Base-by-base conservation (phyloP, 2,888 invertebrate species). In the Eupeodes latifasciatus region DNA sequence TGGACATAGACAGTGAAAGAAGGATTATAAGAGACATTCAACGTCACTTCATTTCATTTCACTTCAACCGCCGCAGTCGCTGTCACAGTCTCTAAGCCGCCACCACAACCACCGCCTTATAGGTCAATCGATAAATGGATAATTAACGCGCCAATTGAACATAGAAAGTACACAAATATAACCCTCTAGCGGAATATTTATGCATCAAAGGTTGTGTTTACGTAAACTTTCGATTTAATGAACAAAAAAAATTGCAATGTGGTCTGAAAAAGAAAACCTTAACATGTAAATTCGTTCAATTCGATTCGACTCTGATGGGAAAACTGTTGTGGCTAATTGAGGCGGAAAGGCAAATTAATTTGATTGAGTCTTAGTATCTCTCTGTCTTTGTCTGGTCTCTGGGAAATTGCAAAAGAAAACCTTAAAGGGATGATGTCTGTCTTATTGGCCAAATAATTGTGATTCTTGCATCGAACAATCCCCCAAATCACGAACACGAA, bases 401-500 rank as follows among this genome's bases (percentile, higher is more conserved):
- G 61, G 84, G 53, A 77, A 81, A 78, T 75, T 72, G 47, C 44
- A 47, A 53, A 40, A 44, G 69, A 59, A 71, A 72, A 72, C 67
- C 85, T 81, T 57, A 10, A 78, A 88, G 88, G 88, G 88, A 71
- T 85, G 27, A 27, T 27, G 27, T 78, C 44, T 57, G 27, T 57
- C 71, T 64, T 14, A 36, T 75, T 74, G 55, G 55, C 59, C 49
- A 62, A 72, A 47, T 40, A 27, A 14, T 36, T 19, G 19, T 53
- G 36, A 69, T 51, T 49, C 49, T 34, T 7, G 11, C 9, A 44
- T 27, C 27, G 27, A 51, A 71, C 36, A 12, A 64, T 49, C 67
- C 34, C 36, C 49, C 47, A 55, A 88, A 81, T 88, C 85, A 88
- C 88, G 88, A 88, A 78, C 85, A 88, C 88, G 88, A 88, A 78